These are phyloP conservation scores for Macrochelys suwanniensis DNA, from an alignment of 2,797 vertebrate species.

Conservation along the genomic window DNA sequence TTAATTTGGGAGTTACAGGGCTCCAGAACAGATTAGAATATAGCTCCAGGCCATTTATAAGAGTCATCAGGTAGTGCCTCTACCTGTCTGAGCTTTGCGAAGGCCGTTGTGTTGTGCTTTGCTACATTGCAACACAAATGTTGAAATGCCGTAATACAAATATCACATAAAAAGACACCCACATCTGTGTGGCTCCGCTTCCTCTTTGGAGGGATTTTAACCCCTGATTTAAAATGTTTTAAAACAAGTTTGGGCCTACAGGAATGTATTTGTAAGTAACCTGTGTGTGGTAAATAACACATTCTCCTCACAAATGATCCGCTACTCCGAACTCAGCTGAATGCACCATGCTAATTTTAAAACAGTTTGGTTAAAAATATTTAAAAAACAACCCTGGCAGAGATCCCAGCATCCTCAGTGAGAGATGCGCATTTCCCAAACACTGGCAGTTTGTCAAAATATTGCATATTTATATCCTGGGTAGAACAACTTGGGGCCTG, in stretches of 20 bases:
- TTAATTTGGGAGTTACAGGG: neutral
- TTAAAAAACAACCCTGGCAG: neutral
- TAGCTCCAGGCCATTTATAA: neutral
- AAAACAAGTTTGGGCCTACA: neutral
- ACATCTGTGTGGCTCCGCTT: rapidly evolving
- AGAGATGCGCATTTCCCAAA: neutral
- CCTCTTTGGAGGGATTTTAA: neutral
- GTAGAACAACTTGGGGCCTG: neutral
- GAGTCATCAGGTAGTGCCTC: neutral
- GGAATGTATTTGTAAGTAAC: neutral
- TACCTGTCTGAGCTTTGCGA: neutral
- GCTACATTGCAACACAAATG: neutral
- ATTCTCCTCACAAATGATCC: neutral
- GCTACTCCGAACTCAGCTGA: neutral
- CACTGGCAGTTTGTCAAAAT: neutral
- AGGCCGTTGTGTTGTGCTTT: rapidly evolving
- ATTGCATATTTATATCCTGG: neutral
- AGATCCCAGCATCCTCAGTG: neutral
- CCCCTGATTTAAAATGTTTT: neutral
- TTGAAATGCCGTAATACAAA: neutral
- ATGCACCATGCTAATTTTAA: neutral
- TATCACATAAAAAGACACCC: rapidly evolving
- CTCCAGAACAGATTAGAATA: neutral
- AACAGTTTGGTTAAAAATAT: neutral
- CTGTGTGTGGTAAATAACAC: rapidly evolving